Evolutionary conservation across 2,888 invertebrate species (phyloP).

Genomic region (Leptogaster cylindrica): DNA sequence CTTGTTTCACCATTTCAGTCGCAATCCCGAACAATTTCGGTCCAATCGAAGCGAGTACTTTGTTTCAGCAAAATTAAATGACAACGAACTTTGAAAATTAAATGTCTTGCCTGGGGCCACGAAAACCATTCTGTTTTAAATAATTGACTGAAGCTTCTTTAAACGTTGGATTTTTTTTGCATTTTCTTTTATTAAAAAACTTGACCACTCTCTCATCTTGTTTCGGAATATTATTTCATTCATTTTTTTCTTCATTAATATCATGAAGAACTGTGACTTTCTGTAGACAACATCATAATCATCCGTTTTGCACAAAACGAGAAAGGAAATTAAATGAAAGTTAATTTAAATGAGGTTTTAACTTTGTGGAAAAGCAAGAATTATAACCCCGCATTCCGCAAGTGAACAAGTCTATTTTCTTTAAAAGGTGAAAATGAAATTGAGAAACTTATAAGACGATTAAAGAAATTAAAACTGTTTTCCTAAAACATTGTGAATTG

Average conservation of each 20-base stretch:
- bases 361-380: slow-evolving; percentile 15
- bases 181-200: neutral
- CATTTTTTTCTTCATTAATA: too few species aligned
- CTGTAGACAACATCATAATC: slow-evolving; percentile 4
- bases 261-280: too few species aligned
- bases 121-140: slow-evolving; percentile 42
- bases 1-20: too few species aligned
- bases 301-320: slow-evolving; percentile 39
- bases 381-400: too few species aligned
- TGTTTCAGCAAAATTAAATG: slow-evolving; percentile 39
- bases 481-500: too few species aligned
- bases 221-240: neutral
- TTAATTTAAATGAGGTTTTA: slow-evolving; percentile 45
- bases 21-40: neutral
- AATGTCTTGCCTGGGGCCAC: slow-evolving; percentile 38
- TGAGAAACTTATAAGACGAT: too few species aligned
- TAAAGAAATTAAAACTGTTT: too few species aligned
- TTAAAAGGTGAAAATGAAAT: too few species aligned
- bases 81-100: slow-evolving; percentile 42
- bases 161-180: neutral
- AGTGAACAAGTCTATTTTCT: too few species aligned
- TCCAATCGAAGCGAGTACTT: neutral
- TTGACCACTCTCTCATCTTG: neutral
- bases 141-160: slow-evolving; percentile 38
- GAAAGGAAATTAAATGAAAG: slow-evolving; percentile 44